A percentile compares a stretch with the other conserved stretches of the same genome.
These are phyloP conservation scores for Siniperca knerii DNA, from an alignment of 2,113 vertebrate species.

Conservation along the genomic window DNA sequence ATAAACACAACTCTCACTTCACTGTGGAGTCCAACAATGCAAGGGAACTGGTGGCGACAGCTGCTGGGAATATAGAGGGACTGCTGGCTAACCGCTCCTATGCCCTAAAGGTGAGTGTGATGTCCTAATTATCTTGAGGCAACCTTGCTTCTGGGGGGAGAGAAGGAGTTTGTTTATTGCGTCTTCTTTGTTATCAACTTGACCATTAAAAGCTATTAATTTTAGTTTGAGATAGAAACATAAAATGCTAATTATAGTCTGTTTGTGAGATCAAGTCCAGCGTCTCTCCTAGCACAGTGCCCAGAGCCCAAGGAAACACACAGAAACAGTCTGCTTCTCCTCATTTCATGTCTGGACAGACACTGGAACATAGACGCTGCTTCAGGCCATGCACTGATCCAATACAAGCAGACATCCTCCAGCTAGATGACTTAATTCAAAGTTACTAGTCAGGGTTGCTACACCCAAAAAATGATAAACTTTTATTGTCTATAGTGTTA, in stretches of 20 bases:
- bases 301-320: slow-evolving; percentile 9
- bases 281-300: slow-evolving; percentile 2
- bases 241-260: not conserved
- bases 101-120: slow-evolving; percentile 90
- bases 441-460: slow-evolving; percentile 30
- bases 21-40: slow-evolving; percentile 91
- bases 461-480: slow-evolving; percentile 12
- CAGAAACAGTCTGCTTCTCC: slow-evolving; percentile 56
- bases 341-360: slow-evolving; percentile 50
- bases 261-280: slow-evolving; percentile 13
- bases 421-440: slow-evolving; percentile 54
- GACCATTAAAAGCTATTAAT: not conserved
- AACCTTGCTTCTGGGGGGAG: not conserved
- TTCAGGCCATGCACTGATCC: slow-evolving; percentile 51
- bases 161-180: not conserved
- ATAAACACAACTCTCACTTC: slow-evolving; percentile 86
- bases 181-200: not conserved
- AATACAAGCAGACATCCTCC: slow-evolving; percentile 61
- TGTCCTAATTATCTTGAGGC: not conserved
- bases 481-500: not conserved
- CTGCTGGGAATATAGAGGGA: slow-evolving; percentile 92
- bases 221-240: not conserved
- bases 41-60: slow-evolving; percentile 88
- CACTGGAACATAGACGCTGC: slow-evolving; percentile 40
- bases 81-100: slow-evolving; percentile 91